A percentile compares a stretch with the other conserved stretches of the same genome.
These are phyloP conservation scores for Morpho deidamia DNA, from an alignment of 2,888 invertebrate species.

Conservation along the genomic window DNA sequence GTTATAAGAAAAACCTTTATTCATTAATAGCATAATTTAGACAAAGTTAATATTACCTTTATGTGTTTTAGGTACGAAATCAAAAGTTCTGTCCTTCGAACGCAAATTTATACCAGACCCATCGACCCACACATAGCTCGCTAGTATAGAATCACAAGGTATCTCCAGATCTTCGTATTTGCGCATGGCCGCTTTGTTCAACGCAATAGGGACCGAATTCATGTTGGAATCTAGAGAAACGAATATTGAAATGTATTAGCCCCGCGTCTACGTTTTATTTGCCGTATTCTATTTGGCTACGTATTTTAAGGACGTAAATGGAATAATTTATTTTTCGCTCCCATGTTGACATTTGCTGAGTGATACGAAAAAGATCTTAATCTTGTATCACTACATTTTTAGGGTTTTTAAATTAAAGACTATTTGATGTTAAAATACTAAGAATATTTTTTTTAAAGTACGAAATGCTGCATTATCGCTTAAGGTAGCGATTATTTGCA, in stretches of 20 bases:
- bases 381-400: no score
- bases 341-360: background rate
- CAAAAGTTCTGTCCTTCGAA: slow-evolving; percentile 83
- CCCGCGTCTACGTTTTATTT: background rate
- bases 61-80: slow-evolving; percentile 79
- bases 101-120: slow-evolving; percentile 84
- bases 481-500: no score
- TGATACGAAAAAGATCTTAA: no score
- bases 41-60: slow-evolving; percentile 45
- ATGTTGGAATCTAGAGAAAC: slow-evolving; percentile 32
- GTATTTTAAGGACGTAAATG: background rate
- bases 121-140: slow-evolving; percentile 87
- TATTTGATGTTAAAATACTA: no score
- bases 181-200: slow-evolving; percentile 71
- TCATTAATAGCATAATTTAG: no score
- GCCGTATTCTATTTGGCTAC: background rate
- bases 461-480: no score
- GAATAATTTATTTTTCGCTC: no score
- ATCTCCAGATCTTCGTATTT: slow-evolving; percentile 80
- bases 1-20: background rate
- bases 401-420: no score
- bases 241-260: background rate
- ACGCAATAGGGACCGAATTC: slow-evolving; percentile 53
- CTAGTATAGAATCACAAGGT: slow-evolving; percentile 78
- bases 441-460: no score